These are phyloP conservation scores for Lasioglossum baleicum DNA, from an alignment of 1,140 invertebrate genomes.

Conservation along the genomic window DNA sequence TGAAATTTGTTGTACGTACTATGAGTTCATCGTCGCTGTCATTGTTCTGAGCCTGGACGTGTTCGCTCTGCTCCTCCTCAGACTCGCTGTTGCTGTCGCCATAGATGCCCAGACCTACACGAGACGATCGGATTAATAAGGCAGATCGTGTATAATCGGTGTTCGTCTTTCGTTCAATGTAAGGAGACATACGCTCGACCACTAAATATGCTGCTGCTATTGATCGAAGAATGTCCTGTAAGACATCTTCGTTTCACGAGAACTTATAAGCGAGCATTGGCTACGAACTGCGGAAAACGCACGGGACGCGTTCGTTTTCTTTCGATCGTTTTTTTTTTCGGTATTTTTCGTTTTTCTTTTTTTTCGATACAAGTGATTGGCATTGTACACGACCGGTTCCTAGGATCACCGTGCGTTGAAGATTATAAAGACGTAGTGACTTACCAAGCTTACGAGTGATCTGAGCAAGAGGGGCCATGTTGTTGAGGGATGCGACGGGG, in stretches of 20 bases:
- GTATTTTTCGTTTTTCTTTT: neutral
- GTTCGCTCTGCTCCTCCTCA: slow-evolving; percentile 77
- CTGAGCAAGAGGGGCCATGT: slow-evolving; percentile 85
- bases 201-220: slow-evolving; percentile 58
- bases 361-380: slow-evolving; percentile 25
- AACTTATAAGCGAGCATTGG: slow-evolving; percentile 45
- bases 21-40: slow-evolving; percentile 80
- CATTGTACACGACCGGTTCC: slow-evolving; percentile 57
- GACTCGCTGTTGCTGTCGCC: slow-evolving; percentile 80
- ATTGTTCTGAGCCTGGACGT: slow-evolving; percentile 70
- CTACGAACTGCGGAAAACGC: slow-evolving; percentile 33
- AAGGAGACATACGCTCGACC: slow-evolving; percentile 56
- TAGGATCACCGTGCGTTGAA: slow-evolving; percentile 69
- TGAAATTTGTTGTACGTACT: slow-evolving; percentile 57
- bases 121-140: slow-evolving; percentile 52
- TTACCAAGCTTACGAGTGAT: slow-evolving; percentile 85
- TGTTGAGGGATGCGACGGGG: slow-evolving; percentile 84
- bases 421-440: slow-evolving; percentile 71
- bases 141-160: neutral
- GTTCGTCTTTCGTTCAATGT: slow-evolving; percentile 14
- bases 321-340: no score
- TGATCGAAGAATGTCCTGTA: slow-evolving; percentile 54
- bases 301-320: slow-evolving; percentile 33
- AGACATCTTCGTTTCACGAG: slow-evolving; percentile 51
- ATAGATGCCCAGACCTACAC: slow-evolving; percentile 80